These are phyloP conservation scores for Drosophila nr. medialis DNA, from an alignment of 2,888 invertebrate species.

Conservation along the genomic window DNA sequence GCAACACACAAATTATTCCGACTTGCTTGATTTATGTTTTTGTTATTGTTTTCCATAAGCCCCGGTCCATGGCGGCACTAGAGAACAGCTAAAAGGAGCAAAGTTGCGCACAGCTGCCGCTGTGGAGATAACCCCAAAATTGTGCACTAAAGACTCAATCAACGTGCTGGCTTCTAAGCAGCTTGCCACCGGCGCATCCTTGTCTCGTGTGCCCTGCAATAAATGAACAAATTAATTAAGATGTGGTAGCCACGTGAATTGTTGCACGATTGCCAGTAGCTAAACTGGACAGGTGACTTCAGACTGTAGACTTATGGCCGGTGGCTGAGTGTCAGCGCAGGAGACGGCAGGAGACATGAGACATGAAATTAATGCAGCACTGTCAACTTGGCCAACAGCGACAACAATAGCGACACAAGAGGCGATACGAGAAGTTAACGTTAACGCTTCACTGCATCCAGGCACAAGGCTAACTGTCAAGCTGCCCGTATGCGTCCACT, in stretches of 20 bases:
- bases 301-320: not conserved
- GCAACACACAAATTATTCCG: conserved; percentile 58
- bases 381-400: conserved; percentile 30
- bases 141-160: conserved; percentile 65
- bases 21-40: conserved; percentile 74
- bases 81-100: conserved; percentile 29
- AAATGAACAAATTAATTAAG: conserved; percentile 79
- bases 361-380: conserved; percentile 70
- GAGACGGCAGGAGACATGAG: conserved; percentile 41
- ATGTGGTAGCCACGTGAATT: conserved; percentile 65
- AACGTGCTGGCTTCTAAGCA: conserved; percentile 53
- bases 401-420: conserved; percentile 39
- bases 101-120: conserved; percentile 44
- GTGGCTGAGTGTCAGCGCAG: conserved; percentile 44
- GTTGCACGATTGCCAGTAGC: conserved; percentile 70
- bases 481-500: not conserved
- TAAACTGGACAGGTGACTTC: conserved; percentile 5
- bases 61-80: conserved; percentile 2
- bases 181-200: conserved; percentile 25
- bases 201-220: conserved; percentile 43
- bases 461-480: conserved; percentile 14
- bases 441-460: conserved; percentile 74
- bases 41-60: conserved; percentile 76
- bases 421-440: conserved; percentile 74
- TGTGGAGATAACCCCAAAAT: conserved; percentile 54